Conservation (phyloP, 2,797 vertebrate species). For the Capromys pilorides region DNA sequence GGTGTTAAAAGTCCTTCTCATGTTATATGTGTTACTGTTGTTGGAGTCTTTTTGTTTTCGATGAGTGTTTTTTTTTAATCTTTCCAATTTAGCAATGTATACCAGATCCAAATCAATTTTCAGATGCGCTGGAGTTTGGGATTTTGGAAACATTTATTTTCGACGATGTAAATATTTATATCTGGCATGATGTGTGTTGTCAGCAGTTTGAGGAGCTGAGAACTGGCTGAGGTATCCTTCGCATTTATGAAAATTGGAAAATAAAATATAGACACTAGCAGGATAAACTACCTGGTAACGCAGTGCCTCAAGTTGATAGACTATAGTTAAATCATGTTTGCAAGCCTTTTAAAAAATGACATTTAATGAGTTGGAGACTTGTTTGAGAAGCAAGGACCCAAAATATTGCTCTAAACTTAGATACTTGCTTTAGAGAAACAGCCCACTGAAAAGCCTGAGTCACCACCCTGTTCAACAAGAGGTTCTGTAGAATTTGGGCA, state of each 20-base stretch:
- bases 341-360: slow-evolving; percentile 6
- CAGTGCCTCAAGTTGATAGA: not conserved
- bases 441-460: not conserved
- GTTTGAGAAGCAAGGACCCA: slow-evolving; percentile 47
- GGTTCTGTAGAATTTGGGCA: not conserved
- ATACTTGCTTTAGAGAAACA: slow-evolving; percentile 53
- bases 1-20: not conserved
- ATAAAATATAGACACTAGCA: not conserved
- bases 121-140: slow-evolving; percentile 67
- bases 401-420: slow-evolving; percentile 39
- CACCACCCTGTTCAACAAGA: not conserved
- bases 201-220: slow-evolving; percentile 55
- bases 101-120: slow-evolving; percentile 75
- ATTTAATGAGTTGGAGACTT: slow-evolving; percentile 56
- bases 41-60: not conserved
- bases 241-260: slow-evolving; percentile 61
- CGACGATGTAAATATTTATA: slow-evolving; percentile 73
- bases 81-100: slow-evolving; percentile 41
- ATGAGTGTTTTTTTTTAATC: not conserved
- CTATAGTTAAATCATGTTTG: not conserved
- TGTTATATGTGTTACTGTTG: not conserved
- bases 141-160: slow-evolving; percentile 72
- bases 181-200: slow-evolving; percentile 60
- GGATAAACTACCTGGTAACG: slow-evolving; percentile 15
- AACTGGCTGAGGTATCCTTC: slow-evolving; percentile 51